Evolutionary conservation across 2,113 vertebrate genomes (phyloP), one percentile per base, ranked within the genome.

Genomic region (Nannospalax galili): DNA sequence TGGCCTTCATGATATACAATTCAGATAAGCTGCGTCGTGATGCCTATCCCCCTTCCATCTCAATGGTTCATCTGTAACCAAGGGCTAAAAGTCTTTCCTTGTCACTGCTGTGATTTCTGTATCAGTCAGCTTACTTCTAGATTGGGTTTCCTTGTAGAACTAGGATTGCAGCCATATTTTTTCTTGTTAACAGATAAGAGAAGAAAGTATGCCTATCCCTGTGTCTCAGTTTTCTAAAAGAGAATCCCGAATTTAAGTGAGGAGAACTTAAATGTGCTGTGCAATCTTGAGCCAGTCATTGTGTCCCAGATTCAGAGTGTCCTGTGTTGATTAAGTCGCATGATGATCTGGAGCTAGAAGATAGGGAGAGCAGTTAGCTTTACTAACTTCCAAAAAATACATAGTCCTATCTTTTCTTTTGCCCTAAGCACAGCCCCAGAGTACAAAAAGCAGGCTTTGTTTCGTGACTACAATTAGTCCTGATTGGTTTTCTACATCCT

Each of bases 401-500:
- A 20, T 19, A 17, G 58, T n/a, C 1, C 0, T 56, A 24, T 74
- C 74, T 81, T 45, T n/a, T 89, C 58, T 88, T 82, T 72, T 89
- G 37, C 56, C 40, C 58, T 40, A 48, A 72, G 16, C 48, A 45
- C 1, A 40, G 74, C n/a, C 28, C 32, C 20, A 48, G 45, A 91
- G 22, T 62, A 52, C n/a, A 87, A 42, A 65, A 78, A 94, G 75
- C 58, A 26, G 75, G 73, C 88, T 84, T 96, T 88, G 65, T 93
- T 96, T 82, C 64, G 58, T 67, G 26, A 72, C 92, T 96, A 65
- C 45, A 84, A 87, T 96, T 96, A 75, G 86, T 84, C 42, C 69
- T 28, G 48, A 7, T 37, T 88, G 80, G 7, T 2, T 77, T 84
- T 93, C 84, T 56, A 26, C 69, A 80, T 93, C 73, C 78, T 94